Evolutionary conservation across 1,140 invertebrate species (phyloP).

Genomic region (Trinorchestia longiramus): DNA sequence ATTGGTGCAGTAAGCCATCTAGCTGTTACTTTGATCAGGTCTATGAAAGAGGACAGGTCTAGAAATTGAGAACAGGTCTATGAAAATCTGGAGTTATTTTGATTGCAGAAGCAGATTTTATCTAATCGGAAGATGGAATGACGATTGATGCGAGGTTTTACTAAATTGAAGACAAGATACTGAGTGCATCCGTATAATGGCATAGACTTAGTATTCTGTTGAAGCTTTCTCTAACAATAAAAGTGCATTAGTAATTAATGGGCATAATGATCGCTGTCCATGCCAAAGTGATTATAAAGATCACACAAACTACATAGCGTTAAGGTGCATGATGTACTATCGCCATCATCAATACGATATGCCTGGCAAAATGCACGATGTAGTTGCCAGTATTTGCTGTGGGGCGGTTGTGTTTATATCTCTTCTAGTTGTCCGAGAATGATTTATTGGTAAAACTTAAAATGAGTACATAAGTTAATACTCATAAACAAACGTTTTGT

Average conservation of each 20-base stretch:
- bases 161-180: too few species aligned
- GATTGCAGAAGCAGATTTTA: too few species aligned
- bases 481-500: background rate
- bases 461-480: background rate
- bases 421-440: background rate
- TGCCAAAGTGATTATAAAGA: background rate
- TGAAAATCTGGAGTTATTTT: too few species aligned
- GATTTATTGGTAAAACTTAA: background rate
- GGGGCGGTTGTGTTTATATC: background rate
- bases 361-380: background rate
- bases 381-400: background rate
- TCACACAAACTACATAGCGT: background rate
- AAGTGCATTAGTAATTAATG: background rate
- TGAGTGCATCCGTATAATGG: too few species aligned
- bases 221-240: background rate
- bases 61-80: too few species aligned
- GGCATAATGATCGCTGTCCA: background rate
- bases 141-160: too few species aligned
- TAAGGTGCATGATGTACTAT: background rate
- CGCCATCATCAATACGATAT: too few species aligned
- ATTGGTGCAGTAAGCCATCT: too few species aligned
- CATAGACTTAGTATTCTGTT: background rate
- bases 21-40: too few species aligned
- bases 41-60: too few species aligned
- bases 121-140: too few species aligned